These are phyloP conservation scores for Acestrorhynchus altus DNA, from an alignment of 2,797 vertebrate species.

Conservation along the genomic window DNA sequence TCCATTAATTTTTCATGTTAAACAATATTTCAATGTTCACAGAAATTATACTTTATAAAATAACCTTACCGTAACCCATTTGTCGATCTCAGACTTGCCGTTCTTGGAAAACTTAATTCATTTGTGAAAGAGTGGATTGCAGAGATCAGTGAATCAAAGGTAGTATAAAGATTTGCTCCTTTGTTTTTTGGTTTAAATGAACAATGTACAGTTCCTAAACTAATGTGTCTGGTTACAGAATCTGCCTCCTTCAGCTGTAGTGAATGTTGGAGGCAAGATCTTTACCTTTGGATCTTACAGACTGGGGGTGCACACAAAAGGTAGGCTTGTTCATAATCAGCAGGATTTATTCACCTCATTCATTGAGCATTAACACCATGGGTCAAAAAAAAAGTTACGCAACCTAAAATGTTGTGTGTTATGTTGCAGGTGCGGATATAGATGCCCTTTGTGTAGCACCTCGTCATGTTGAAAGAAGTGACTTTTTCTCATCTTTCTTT, in stretches of 20 bases:
- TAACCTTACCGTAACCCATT: no score
- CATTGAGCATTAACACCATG: background rate
- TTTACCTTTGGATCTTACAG: slow-evolving; percentile 98
- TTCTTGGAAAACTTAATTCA: slow-evolving; percentile 92
- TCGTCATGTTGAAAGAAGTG: slow-evolving; percentile 91
- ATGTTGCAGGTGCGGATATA: slow-evolving; percentile 90
- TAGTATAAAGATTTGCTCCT: slow-evolving; percentile 60
- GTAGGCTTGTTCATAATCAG: slow-evolving; percentile 69
- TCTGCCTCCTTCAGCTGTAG: slow-evolving; percentile 86
- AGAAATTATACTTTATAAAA: no score
- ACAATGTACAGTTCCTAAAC: background rate
- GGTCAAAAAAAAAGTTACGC: background rate
- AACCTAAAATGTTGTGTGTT: background rate
- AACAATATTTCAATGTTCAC: no score
- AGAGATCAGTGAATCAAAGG: slow-evolving; percentile 94
- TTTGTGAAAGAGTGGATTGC: slow-evolving; percentile 96
- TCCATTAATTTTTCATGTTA: no score
- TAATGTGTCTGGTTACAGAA: slow-evolving; percentile 73
- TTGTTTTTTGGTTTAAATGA: background rate
- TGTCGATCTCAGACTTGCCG: slow-evolving; percentile 85
- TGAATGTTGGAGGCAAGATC: slow-evolving; percentile 91
- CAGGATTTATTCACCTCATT: background rate
- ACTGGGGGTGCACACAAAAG: slow-evolving; percentile 98
- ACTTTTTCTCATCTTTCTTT: slow-evolving; percentile 97
- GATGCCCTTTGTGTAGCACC: slow-evolving; percentile 96